phyloP scores from a whole-genome alignment of 1,140 invertebrate species.

The Drosophila quadrilineata region DNA sequence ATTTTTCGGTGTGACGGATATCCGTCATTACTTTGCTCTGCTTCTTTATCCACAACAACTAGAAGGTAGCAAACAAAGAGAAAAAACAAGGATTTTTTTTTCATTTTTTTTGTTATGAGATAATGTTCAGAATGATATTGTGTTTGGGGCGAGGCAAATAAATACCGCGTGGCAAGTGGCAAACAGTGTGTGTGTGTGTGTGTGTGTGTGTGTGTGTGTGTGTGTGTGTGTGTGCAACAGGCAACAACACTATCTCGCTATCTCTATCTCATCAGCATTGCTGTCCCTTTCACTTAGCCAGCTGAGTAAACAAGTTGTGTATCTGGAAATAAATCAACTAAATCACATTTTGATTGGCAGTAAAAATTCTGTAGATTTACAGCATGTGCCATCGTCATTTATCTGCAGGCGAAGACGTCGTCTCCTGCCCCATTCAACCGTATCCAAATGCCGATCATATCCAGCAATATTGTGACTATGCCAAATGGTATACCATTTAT shows the following conservation, averaged over 20 bases:
- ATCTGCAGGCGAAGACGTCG: not conserved
- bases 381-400: not conserved
- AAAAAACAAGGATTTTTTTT: not conserved
- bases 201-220: no score
- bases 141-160: no score
- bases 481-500: slow-evolving; percentile 20
- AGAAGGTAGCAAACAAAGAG: slow-evolving; percentile 9
- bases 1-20: slow-evolving; percentile 35
- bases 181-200: no score
- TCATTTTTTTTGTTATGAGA: no score
- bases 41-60: not conserved
- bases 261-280: no score
- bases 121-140: no score
- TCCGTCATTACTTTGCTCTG: slow-evolving; percentile 33
- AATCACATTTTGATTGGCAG: slow-evolving; percentile 39
- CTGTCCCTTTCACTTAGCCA: no score
- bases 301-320: slow-evolving; percentile 9
- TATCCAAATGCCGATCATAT: slow-evolving; percentile 8
- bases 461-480: not conserved
- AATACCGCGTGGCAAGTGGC: no score
- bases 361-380: not conserved
- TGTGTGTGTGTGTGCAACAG: slow-evolving; percentile 17
- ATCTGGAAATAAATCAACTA: slow-evolving; percentile 32
- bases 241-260: no score
- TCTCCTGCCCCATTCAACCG: slow-evolving; percentile 15